phyloP scores from a whole-genome alignment of 1,140 invertebrate genomes.

The Zaprionus kolodkinae region DNA sequence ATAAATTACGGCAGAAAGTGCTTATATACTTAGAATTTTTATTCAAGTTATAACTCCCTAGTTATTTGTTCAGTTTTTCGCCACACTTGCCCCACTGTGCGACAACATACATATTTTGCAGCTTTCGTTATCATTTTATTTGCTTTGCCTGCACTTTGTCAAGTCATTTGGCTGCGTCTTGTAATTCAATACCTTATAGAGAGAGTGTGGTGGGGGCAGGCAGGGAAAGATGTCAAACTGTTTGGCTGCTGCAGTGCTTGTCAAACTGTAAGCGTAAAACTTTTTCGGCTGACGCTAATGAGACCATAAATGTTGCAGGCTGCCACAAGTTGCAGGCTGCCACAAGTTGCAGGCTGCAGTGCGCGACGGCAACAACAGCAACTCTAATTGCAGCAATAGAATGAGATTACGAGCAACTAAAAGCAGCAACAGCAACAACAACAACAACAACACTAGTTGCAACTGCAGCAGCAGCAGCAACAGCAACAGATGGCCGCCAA shows the following conservation, averaged over 20 bases:
- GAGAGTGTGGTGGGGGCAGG: conserved; percentile 13
- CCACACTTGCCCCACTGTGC: conserved; percentile 21
- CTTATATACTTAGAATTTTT: too few relatives aligned
- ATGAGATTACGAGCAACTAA: conserved; percentile 58
- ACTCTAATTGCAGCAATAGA: conserved; percentile 79
- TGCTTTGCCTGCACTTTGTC: conserved; percentile 12
- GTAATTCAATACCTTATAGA: conserved; percentile 35
- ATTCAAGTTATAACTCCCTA: too few relatives aligned
- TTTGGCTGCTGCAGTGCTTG: conserved; percentile 19
- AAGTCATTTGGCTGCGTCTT: conserved; percentile 26
- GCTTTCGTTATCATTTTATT: conserved; percentile 29
- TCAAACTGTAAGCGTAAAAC: conserved; percentile 36
- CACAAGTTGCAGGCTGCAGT: conserved; percentile 42
- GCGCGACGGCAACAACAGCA: conserved; percentile 48
- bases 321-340: conserved; percentile 43
- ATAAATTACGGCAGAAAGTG: too few relatives aligned
- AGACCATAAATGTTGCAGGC: conserved; percentile 71
- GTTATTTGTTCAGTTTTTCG: background rate
- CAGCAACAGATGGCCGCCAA: conserved; percentile 72
- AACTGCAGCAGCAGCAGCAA: background rate
- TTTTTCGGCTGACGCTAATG: conserved; percentile 67
- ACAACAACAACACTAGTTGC: conserved; percentile 6
- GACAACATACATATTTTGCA: conserved; percentile 1
- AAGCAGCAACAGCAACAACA: conserved; percentile 8
- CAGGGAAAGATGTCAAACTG: conserved; percentile 1